These are phyloP conservation scores for Seriola aureovittata DNA, from an alignment of 2,113 vertebrate species.

Conservation along the genomic window DNA sequence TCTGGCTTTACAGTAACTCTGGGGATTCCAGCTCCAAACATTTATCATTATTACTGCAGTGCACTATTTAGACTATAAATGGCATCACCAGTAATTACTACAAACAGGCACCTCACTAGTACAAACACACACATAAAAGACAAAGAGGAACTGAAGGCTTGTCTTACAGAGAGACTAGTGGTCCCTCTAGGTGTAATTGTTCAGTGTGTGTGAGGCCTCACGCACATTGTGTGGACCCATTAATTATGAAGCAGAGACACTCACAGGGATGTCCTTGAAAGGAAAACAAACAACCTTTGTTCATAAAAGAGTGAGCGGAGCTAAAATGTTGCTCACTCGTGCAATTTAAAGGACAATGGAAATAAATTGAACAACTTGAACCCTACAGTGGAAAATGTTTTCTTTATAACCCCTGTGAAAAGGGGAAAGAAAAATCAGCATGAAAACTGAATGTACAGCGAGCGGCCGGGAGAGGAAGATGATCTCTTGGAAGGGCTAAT, in stretches of 20 bases:
- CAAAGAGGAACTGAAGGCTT: constrained; percentile 15
- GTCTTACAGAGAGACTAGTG: constrained; percentile 4
- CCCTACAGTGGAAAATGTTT: neutral
- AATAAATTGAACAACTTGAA: constrained; percentile 46
- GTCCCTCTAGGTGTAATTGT: constrained; percentile 39
- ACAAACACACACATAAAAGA: neutral
- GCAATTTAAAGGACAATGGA: constrained; percentile 48
- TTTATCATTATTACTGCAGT: constrained; percentile 32
- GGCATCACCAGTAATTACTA: constrained; percentile 38
- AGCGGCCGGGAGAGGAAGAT: neutral
- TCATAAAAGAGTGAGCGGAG: constrained; percentile 38
- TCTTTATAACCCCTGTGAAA: neutral
- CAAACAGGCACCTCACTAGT: constrained; percentile 16
- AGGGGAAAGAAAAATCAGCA: neutral
- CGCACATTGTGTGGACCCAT: constrained; percentile 39
- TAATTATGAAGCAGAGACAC: constrained; percentile 60
- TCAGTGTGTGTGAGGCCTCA: constrained; percentile 29
- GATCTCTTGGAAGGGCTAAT: neutral
- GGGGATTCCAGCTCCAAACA: constrained; percentile 17
- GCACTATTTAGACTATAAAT: constrained; percentile 31
- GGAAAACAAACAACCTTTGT: constrained; percentile 54
- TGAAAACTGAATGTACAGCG: neutral
- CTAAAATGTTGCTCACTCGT: constrained; percentile 55
- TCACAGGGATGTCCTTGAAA: constrained; percentile 43
- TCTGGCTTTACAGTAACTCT: constrained; percentile 8